phyloP scores from a whole-genome alignment of 2,113 vertebrate genomes.

The Zosterops hypoxanthus region DNA sequence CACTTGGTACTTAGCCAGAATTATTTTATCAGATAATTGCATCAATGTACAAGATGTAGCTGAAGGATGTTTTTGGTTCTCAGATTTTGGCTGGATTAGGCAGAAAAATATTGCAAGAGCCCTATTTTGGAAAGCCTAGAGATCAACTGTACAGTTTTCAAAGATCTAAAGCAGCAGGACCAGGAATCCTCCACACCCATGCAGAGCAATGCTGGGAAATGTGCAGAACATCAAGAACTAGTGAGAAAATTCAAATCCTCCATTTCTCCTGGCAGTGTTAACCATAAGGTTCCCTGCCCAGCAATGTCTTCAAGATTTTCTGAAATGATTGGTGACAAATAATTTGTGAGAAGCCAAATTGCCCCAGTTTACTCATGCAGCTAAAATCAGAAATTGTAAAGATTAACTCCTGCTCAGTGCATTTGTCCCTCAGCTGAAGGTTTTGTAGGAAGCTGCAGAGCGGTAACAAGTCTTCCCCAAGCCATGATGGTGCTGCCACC shows the following conservation, averaged over 20 bases:
- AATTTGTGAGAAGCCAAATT: neutral
- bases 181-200: neutral
- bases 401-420: neutral
- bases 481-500: neutral
- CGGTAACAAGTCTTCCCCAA: accelerated
- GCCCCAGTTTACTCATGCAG: neutral
- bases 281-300: accelerated
- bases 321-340: neutral
- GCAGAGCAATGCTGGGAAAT: neutral
- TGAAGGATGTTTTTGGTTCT: neutral
- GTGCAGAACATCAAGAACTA: neutral
- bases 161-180: neutral
- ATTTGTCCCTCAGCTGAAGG: neutral
- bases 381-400: neutral
- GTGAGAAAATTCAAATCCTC: neutral
- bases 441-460: neutral
- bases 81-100: neutral
- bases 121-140: neutral
- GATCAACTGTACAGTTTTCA: neutral
- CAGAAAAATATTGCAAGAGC: neutral
- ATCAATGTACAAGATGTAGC: neutral
- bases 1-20: neutral
- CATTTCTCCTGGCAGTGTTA: neutral
- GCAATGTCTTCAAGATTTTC: neutral
- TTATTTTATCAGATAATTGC: neutral